A percentile compares a stretch with the other conserved stretches of the same genome.
phyloP scores from a whole-genome alignment of 2,888 invertebrate genomes.

The Nephrocerus scutellatus region DNA sequence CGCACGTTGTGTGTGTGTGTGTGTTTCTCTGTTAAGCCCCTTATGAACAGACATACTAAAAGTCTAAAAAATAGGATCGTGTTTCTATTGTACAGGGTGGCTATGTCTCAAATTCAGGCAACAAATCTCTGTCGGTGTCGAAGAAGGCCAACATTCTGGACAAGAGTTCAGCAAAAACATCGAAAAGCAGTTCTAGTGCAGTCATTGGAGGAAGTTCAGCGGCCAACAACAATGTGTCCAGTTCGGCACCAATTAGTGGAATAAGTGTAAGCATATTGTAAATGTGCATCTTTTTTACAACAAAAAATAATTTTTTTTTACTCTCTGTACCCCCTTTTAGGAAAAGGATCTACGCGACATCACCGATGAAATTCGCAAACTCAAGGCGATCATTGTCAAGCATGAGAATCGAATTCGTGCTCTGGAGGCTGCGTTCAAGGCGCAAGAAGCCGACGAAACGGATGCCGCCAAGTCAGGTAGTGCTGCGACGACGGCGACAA shows the following conservation, averaged over 20 bases:
- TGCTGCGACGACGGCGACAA: constrained; percentile 14
- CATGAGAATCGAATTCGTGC: constrained; percentile 66
- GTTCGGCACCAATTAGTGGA: constrained; percentile 29
- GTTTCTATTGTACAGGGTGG: constrained; percentile 62
- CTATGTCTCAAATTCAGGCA: constrained; percentile 52
- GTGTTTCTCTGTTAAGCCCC: constrained; percentile 33
- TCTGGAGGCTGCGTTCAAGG: constrained; percentile 42
- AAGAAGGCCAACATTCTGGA: constrained; percentile 79
- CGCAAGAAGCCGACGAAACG: constrained; percentile 36
- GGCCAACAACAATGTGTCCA: constrained; percentile 35
- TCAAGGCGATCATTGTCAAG: constrained; percentile 90
- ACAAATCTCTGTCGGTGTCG: constrained; percentile 60
- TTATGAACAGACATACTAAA: constrained; percentile 43
- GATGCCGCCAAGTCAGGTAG: constrained; percentile 28
- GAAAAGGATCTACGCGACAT: constrained; percentile 67
- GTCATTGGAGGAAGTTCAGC: constrained; percentile 28
- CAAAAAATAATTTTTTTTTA: constrained; percentile 23
- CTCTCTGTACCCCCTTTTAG: no score
- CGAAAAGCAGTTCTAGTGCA: constrained; percentile 33
- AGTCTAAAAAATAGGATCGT: constrained; percentile 56
- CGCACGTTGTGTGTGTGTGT: constrained; percentile 44
- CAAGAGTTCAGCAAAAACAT: constrained; percentile 52
- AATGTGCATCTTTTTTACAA: constrained; percentile 1
- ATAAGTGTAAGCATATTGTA: constrained; percentile 42
- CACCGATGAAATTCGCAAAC: constrained; percentile 80